Percentiles rank a stretch among this genome's conserved stretches.
These are phyloP conservation scores for Pristiophorus japonicus DNA, from an alignment of 2,113 vertebrate species.

Conservation along the genomic window DNA sequence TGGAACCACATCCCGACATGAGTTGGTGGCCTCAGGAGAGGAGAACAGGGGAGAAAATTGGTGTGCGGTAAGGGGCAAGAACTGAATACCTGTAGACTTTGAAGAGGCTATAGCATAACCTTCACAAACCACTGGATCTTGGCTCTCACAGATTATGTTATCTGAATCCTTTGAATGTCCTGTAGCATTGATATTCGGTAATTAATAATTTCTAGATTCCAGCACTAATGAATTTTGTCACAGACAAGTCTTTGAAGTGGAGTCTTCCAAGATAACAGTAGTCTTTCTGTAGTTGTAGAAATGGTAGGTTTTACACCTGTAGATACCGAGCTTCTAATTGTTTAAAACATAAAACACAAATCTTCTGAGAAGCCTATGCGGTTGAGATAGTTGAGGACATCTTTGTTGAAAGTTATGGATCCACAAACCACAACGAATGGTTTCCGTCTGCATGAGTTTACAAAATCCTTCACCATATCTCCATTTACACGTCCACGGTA, in stretches of 20 bases:
- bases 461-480: conserved; percentile 47
- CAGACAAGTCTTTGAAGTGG: neutral
- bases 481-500: conserved; percentile 50
- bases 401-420: conserved; percentile 55
- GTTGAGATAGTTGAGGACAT: conserved; percentile 53
- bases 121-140: neutral
- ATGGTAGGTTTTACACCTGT: neutral
- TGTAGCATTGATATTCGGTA: neutral
- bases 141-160: neutral
- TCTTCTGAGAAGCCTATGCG: conserved; percentile 49
- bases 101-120: neutral
- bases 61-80: neutral
- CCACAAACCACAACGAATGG: conserved; percentile 64
- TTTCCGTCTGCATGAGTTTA: conserved; percentile 52
- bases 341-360: conserved; percentile 50
- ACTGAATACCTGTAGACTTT: neutral
- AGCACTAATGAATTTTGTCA: neutral
- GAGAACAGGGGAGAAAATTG: neutral
- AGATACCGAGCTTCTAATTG: neutral
- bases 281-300: neutral
- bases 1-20: neutral
- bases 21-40: neutral
- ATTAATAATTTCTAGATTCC: neutral
- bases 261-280: neutral
- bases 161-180: neutral